Evolutionary conservation across 2,888 invertebrate species (phyloP).

Genomic region (Tortrix viridana): DNA sequence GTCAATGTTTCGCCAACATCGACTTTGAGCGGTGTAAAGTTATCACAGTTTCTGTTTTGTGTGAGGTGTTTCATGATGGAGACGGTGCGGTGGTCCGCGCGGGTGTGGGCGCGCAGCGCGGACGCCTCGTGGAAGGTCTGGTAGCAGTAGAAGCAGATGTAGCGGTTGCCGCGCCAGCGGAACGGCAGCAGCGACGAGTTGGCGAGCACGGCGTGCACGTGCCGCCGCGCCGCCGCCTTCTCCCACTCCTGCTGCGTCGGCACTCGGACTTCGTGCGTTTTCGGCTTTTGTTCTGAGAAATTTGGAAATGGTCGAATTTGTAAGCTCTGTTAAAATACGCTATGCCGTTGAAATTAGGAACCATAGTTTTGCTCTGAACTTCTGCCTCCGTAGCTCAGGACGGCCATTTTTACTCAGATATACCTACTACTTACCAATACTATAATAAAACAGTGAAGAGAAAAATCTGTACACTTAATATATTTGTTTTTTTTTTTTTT

Average conservation of each 20-base stretch:
- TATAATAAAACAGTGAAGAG: no score
- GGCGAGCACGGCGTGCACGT: slow-evolving; percentile 30
- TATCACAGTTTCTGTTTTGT: slow-evolving; percentile 15
- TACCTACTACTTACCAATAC: no score
- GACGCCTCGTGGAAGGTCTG: slow-evolving; percentile 25
- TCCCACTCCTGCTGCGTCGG: slow-evolving; percentile 30
- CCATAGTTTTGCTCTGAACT: no score
- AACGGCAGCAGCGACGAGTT: slow-evolving; percentile 35
- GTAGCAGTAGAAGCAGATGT: slow-evolving; percentile 40
- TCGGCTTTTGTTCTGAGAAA: slow-evolving; percentile 22
- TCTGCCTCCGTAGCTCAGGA: no score
- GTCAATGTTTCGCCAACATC: slow-evolving; percentile 17
- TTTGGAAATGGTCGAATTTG: background rate
- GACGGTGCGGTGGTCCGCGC: slow-evolving; percentile 9
- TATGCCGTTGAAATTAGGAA: no score
- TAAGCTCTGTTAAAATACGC: background rate
- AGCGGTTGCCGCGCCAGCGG: slow-evolving; percentile 36
- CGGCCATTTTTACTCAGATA: no score
- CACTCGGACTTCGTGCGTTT: slow-evolving; percentile 27
- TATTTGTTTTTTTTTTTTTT: no score
- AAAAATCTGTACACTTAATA: no score
- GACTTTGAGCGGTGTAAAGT: slow-evolving; percentile 21
- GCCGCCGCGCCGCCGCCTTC: slow-evolving; percentile 22
- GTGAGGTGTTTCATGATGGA: slow-evolving; percentile 29
- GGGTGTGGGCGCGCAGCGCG: slow-evolving; percentile 20